Conservation (phyloP, 2,797 vertebrate species). For the Vipera ursinii region DNA sequence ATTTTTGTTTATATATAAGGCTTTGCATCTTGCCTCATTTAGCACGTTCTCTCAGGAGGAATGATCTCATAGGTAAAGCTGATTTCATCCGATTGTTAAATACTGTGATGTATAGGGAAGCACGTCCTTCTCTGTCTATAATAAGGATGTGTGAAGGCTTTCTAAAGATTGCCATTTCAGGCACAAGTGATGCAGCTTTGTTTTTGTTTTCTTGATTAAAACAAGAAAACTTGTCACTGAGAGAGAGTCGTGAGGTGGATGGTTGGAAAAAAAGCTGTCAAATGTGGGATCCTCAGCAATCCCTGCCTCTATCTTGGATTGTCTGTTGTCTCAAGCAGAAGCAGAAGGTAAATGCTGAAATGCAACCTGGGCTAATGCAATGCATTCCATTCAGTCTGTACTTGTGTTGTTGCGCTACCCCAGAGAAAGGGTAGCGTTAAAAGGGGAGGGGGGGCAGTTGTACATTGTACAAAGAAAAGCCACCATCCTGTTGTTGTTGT, state of each 20-base stretch:
- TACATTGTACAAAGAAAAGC: neutral
- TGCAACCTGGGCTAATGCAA: neutral
- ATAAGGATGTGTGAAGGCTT: neutral
- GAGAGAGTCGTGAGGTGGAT: neutral
- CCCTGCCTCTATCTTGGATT: neutral
- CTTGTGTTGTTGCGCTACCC: neutral
- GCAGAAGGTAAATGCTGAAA: slow-evolving; percentile 2
- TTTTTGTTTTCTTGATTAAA: neutral
- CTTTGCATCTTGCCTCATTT: slow-evolving; percentile 23
- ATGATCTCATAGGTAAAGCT: slow-evolving; percentile 34
- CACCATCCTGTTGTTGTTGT: neutral
- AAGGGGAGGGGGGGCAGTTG: neutral
- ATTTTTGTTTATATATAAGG: neutral
- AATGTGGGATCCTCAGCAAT: slow-evolving; percentile 14
- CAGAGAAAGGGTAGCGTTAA: neutral
- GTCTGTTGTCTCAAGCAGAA: neutral
- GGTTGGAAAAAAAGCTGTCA: neutral
- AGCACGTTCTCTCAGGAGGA: neutral
- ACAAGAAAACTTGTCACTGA: neutral
- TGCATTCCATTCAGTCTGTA: neutral
- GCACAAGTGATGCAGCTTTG: neutral
- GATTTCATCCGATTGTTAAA: slow-evolving; percentile 10
- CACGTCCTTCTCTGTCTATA: slow-evolving; percentile 14
- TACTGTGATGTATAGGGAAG: neutral
- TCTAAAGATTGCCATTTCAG: neutral